Evolutionary conservation across 37 sponge, comb jelly and placozoan genomes (phyloP).

Genomic region (Cliona cf. orientalis): DNA sequence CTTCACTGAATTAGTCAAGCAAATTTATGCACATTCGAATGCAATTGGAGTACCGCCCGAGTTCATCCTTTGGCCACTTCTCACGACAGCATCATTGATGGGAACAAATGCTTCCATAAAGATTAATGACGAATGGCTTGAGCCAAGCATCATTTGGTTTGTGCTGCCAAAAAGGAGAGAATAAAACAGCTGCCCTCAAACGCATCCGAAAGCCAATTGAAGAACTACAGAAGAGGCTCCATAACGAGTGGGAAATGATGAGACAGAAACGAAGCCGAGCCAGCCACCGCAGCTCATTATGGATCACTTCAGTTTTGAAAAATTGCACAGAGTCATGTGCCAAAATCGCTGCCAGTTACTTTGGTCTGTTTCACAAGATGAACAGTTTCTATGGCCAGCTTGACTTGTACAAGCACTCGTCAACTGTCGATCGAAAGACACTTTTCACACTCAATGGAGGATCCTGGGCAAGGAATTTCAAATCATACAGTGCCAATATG

Average conservation of each 20-base stretch:
- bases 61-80: constrained; percentile 22
- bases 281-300: background rate
- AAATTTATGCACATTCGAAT: constrained; percentile 14
- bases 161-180: constrained; percentile 25
- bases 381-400: background rate
- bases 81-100: constrained; percentile 28
- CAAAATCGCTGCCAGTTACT: background rate
- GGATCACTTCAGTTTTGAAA: constrained; percentile 1
- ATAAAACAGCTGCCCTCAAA: constrained; percentile 20
- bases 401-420: constrained; percentile 10
- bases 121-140: background rate
- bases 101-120: background rate
- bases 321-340: background rate
- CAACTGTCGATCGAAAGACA: background rate
- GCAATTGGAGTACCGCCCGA: constrained; percentile 18
- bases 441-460: background rate
- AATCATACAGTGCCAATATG: background rate
- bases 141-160: constrained; percentile 10
- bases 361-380: constrained; percentile 13
- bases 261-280: background rate
- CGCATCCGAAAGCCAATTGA: background rate
- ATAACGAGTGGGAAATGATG: background rate
- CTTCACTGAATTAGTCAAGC: too few species aligned
- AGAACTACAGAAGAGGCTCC: background rate
- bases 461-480: constrained; percentile 8